phyloP scores from a whole-genome alignment of 2,888 invertebrate genomes.

The Drosophila tanythrix region DNA sequence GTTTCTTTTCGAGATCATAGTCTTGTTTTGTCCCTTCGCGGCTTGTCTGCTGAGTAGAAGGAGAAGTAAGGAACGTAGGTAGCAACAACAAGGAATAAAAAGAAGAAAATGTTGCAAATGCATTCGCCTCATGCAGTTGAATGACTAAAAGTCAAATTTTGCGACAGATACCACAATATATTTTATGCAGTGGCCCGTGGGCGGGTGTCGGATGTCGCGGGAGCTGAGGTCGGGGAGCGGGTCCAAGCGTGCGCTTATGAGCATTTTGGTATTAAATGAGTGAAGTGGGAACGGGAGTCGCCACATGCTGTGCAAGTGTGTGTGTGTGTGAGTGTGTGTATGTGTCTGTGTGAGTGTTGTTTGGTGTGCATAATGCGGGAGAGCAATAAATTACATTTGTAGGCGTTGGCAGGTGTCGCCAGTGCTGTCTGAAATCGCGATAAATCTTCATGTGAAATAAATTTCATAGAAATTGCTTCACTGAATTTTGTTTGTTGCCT shows the following conservation, averaged over 20 bases:
- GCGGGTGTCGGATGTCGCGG: slow-evolving; percentile 45
- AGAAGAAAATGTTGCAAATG: slow-evolving; percentile 31
- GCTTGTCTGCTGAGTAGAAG: neutral
- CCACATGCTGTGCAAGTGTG: slow-evolving; percentile 65
- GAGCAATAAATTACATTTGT: slow-evolving; percentile 85
- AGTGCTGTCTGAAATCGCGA: slow-evolving; percentile 85
- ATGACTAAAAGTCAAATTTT: slow-evolving; percentile 69
- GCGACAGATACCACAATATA: slow-evolving; percentile 71
- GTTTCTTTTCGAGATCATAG: neutral
- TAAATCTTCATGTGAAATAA: slow-evolving; percentile 85
- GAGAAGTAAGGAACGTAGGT: slow-evolving; percentile 8
- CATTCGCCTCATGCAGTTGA: slow-evolving; percentile 47
- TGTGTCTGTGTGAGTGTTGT: slow-evolving; percentile 37
- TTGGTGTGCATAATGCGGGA: slow-evolving; percentile 81
- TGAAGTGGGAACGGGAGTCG: slow-evolving; percentile 51
- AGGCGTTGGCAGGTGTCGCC: slow-evolving; percentile 86
- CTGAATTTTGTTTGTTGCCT: slow-evolving; percentile 82
- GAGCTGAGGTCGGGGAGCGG: slow-evolving; percentile 8
- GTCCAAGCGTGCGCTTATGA: slow-evolving; percentile 62
- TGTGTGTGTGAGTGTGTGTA: slow-evolving; percentile 29
- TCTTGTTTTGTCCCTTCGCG: neutral
- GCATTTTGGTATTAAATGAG: slow-evolving; percentile 70
- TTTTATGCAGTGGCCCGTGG: slow-evolving; percentile 61
- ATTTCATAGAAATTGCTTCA: slow-evolving; percentile 85
- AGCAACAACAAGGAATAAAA: slow-evolving; percentile 2